Evolutionary conservation across 2,888 invertebrate genomes (phyloP).

Genomic region (Harpagoxenus sublaevis): DNA sequence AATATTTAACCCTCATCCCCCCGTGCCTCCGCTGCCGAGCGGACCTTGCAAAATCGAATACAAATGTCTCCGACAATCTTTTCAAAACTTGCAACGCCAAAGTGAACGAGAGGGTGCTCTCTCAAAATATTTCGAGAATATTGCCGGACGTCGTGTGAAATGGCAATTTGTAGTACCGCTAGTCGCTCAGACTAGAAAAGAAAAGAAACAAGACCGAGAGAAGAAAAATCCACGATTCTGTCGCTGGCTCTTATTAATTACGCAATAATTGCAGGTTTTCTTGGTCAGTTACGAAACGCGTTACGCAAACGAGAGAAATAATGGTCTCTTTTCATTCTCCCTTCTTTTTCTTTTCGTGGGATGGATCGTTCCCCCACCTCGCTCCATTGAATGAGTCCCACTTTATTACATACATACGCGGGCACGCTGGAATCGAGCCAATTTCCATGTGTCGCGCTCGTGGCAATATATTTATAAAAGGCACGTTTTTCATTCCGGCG

Average conservation of each 20-base stretch:
- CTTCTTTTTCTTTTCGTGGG: neutral
- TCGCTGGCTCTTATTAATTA: neutral
- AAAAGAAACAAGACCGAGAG: neutral
- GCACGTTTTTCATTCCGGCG: conserved; percentile 65
- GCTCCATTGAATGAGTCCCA: neutral
- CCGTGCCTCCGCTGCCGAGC: neutral
- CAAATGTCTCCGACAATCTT: neutral
- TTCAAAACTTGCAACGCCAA: neutral
- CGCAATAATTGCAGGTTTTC: neutral
- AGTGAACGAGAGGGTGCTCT: neutral
- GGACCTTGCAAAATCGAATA: conserved; percentile 29
- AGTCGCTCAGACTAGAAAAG: neutral
- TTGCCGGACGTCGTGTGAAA: neutral
- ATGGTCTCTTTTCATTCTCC: neutral
- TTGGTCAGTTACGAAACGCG: conserved; percentile 6
- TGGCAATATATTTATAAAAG: conserved; percentile 68
- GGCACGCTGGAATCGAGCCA: neutral
- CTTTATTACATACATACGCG: neutral
- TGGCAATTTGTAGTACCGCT: neutral
- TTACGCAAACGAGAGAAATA: conserved; percentile 21
- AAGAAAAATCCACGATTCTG: neutral
- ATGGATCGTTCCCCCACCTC: neutral
- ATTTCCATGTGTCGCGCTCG: conserved; percentile 46
- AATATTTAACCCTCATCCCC: conserved; percentile 55
- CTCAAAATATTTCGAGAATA: neutral